These are phyloP conservation scores for Setipinna tenuifilis DNA, from an alignment of 2,797 vertebrate species.

Conservation along the genomic window DNA sequence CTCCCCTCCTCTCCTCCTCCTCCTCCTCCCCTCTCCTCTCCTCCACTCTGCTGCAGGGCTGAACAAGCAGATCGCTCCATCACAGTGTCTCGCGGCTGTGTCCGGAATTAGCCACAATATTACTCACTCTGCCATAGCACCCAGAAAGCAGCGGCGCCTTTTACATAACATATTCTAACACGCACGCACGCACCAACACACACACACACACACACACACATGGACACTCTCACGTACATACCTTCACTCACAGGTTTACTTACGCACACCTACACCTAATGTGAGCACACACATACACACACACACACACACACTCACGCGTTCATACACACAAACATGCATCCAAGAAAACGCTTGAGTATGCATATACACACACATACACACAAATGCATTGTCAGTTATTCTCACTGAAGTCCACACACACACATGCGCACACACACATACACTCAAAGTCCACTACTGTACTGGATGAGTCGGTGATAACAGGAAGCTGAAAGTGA, in stretches of 20 bases:
- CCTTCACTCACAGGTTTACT: no score
- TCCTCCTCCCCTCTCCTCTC: neutral
- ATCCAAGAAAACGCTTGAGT: no score
- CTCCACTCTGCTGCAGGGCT: neutral
- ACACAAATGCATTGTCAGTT: no score
- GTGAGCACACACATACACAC: no score
- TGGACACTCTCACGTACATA: neutral
- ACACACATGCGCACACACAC: neutral
- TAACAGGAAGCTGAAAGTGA: neutral
- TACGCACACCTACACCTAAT: no score
- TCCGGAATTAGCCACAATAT: slow-evolving; percentile 43
- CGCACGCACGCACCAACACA: neutral
- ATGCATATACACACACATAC: no score
- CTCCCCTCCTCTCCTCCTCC: no score
- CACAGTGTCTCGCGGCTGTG: slow-evolving; percentile 26
- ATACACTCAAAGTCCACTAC: neutral
- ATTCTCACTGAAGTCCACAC: no score
- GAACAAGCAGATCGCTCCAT: slow-evolving; percentile 33
- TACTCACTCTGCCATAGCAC: slow-evolving; percentile 34
- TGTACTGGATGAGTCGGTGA: neutral
- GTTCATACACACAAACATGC: no score
- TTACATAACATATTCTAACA: neutral
- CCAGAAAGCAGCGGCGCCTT: neutral
- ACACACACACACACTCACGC: no score
- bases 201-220: neutral